phyloP scores from a whole-genome alignment of 2,797 vertebrate species.

The Parambassis ranga region DNA sequence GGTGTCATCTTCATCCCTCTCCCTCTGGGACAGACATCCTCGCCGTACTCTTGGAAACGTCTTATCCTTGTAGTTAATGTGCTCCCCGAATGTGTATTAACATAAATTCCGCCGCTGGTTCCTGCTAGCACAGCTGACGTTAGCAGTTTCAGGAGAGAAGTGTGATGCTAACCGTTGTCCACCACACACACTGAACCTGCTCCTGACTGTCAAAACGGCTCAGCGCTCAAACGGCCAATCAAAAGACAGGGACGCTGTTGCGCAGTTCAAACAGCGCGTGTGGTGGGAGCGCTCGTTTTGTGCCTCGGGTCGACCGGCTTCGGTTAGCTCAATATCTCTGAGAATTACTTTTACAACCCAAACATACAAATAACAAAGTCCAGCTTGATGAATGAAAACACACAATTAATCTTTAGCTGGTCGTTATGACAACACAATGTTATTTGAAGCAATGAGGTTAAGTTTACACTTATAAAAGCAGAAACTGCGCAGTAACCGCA shows the following conservation, averaged over 20 bases:
- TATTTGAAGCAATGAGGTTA: no score
- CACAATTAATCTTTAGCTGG: no score
- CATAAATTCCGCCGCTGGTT: not conserved
- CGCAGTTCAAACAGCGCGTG: constrained; percentile 45
- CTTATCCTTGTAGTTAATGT: not conserved
- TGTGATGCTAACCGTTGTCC: constrained; percentile 46
- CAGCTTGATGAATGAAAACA: no score
- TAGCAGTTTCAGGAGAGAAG: not conserved
- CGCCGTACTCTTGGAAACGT: constrained; percentile 15
- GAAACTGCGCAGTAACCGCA: no score
- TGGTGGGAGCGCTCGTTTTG: constrained; percentile 19
- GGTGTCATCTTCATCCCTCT: constrained; percentile 74
- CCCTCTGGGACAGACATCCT: constrained; percentile 72
- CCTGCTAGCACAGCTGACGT: not conserved
- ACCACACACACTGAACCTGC: constrained; percentile 19
- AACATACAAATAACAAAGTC: no score
- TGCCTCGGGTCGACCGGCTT: fast-evolving
- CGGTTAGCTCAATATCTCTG: no score
- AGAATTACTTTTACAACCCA: no score
- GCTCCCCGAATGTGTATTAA: not conserved
- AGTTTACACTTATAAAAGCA: no score
- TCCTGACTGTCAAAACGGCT: not conserved
- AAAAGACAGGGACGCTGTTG: constrained; percentile 5
- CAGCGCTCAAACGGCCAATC: constrained; percentile 49
- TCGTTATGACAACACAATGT: no score